phyloP scores from a whole-genome alignment of 2,888 invertebrate species.

The Athalia cordata region DNA sequence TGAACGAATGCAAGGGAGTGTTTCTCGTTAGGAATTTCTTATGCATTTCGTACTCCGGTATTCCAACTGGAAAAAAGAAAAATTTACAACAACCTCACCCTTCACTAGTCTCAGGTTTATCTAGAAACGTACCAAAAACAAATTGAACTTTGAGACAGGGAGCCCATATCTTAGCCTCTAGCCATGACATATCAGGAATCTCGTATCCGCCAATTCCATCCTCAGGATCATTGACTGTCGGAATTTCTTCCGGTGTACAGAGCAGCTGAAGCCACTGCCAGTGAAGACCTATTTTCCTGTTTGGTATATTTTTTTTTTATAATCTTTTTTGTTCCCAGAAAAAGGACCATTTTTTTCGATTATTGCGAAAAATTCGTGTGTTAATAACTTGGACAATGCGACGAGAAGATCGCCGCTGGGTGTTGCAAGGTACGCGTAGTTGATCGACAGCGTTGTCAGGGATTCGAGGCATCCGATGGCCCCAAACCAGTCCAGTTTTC shows the following conservation, averaged over 20 bases:
- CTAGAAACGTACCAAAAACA: slow-evolving; percentile 51
- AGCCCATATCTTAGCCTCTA: slow-evolving; percentile 50
- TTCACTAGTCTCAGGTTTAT: too few species aligned
- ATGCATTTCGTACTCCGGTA: slow-evolving; percentile 56
- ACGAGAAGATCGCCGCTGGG: slow-evolving; percentile 58
- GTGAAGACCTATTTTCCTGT: slow-evolving; percentile 53
- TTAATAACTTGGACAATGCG: slow-evolving; percentile 55
- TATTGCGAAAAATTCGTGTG: neutral
- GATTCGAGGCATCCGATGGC: slow-evolving; percentile 54
- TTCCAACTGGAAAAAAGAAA: slow-evolving; percentile 52
- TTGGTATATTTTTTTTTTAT: neutral
- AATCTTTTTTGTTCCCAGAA: neutral
- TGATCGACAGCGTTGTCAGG: slow-evolving; percentile 59
- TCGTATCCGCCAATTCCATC: slow-evolving; percentile 31
- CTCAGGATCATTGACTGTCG: slow-evolving; percentile 31
- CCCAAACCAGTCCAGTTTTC: slow-evolving; percentile 56
- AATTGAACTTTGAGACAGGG: slow-evolving; percentile 57
- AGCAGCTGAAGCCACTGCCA: slow-evolving; percentile 60
- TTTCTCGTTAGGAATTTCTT: slow-evolving; percentile 53
- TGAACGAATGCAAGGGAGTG: slow-evolving; percentile 56
- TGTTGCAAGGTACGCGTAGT: slow-evolving; percentile 60
- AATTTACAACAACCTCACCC: neutral
- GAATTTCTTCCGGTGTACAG: slow-evolving; percentile 53
- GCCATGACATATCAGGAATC: slow-evolving; percentile 57
- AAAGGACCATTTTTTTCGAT: neutral